These are phyloP conservation scores for Drosophila kurseongensis DNA, from an alignment of 1,140 invertebrate species.

Conservation along the genomic window DNA sequence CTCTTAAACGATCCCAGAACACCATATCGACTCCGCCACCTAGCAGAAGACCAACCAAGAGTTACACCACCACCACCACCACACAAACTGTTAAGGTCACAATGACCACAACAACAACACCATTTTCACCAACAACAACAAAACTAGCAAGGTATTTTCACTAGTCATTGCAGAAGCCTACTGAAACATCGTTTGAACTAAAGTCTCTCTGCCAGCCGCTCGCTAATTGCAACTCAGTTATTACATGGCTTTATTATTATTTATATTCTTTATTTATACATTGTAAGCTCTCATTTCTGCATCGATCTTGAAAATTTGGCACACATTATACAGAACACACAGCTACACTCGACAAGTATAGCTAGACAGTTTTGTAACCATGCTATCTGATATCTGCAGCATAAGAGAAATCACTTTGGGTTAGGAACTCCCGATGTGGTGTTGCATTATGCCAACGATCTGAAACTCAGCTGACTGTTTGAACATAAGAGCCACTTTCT, in stretches of 20 bases:
- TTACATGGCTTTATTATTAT: constrained; percentile 9
- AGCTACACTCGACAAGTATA: constrained; percentile 1
- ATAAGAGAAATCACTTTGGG: not conserved
- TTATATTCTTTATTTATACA: not conserved
- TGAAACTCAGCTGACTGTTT: constrained; percentile 39
- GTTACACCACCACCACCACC: constrained; percentile 19
- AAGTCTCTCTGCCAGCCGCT: not conserved
- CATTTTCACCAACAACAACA: constrained; percentile 43
- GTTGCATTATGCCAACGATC: constrained; percentile 9
- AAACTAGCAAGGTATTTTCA: constrained; percentile 60
- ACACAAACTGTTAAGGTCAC: constrained; percentile 45
- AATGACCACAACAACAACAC: constrained; percentile 43
- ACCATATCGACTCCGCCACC: constrained; percentile 19
- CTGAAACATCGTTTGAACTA: constrained; percentile 2
- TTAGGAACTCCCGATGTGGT: not conserved
- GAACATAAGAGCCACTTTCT: constrained; percentile 1
- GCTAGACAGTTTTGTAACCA: not conserved
- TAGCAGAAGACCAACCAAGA: constrained; percentile 45
- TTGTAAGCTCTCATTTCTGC: constrained; percentile 20
- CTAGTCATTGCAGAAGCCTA: not conserved
- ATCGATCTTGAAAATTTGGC: constrained; percentile 20
- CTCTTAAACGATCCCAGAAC: constrained; percentile 14
- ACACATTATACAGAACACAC: constrained; percentile 22
- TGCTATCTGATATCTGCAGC: not conserved
- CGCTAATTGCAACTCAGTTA: not conserved